phyloP scores from a whole-genome alignment of 1,140 invertebrate species.

The Zaprionus gabonicus region DNA sequence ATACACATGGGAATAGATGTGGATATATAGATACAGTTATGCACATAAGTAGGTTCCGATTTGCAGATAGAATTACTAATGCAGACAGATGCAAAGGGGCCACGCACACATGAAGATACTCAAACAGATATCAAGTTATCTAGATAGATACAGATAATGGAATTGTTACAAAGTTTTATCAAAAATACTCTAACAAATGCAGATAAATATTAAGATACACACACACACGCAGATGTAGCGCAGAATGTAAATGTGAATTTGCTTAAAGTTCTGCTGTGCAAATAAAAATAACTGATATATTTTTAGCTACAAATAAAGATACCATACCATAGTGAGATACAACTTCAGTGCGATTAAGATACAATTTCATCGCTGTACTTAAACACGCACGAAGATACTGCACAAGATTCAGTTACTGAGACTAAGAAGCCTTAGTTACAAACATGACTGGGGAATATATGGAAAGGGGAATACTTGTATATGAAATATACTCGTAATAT shows the following conservation, averaged over 20 bases:
- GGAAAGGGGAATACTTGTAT: no score
- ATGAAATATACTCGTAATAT: no score
- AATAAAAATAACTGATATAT: neutral
- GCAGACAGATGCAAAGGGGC: neutral
- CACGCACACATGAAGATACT: neutral
- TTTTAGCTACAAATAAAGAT: slow-evolving; percentile 2
- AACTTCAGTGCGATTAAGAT: neutral
- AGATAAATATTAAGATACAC: neutral
- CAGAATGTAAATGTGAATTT: neutral
- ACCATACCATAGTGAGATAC: neutral
- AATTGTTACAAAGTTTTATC: no score
- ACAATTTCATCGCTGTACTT: neutral
- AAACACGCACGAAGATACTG: neutral
- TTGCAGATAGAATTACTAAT: neutral
- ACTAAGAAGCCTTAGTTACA: neutral
- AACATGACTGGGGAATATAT: no score
- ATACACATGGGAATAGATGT: neutral
- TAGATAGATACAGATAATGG: neutral
- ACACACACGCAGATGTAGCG: neutral
- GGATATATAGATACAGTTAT: neutral
- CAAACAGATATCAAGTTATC: neutral
- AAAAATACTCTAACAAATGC: neutral
- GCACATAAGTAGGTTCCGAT: neutral
- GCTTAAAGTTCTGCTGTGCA: neutral
- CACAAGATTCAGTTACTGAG: neutral